These are phyloP conservation scores for Loxodonta africana DNA, from an alignment of 2,113 vertebrate genomes.

Conservation along the genomic window DNA sequence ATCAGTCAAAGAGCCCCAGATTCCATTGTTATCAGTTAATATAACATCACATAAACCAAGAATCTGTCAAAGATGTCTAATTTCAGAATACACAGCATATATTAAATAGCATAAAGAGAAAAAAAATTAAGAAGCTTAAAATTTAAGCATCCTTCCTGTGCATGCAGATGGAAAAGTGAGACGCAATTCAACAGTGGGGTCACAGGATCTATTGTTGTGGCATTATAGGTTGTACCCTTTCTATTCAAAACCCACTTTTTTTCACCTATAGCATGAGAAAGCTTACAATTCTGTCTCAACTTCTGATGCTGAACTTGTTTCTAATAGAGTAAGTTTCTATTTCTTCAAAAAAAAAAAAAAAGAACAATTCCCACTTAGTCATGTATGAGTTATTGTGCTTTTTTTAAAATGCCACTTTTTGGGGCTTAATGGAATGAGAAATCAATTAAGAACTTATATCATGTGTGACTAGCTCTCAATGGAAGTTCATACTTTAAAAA, in stretches of 20 bases:
- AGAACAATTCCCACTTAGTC: conserved; percentile 42
- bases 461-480: not conserved
- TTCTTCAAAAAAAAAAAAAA: conserved; percentile 54
- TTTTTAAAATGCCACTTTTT: not conserved
- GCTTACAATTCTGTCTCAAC: not conserved
- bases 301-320: conserved; percentile 32
- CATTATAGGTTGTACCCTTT: conserved; percentile 50
- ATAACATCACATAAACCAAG: not conserved
- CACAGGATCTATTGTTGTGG: conserved; percentile 7
- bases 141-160: not conserved
- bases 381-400: conserved; percentile 23
- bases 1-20: not conserved
- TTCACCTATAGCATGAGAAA: conserved; percentile 24
- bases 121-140: not conserved
- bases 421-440: conserved; percentile 12
- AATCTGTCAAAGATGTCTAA: not conserved
- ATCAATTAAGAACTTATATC: conserved; percentile 16
- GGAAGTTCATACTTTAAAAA: not conserved
- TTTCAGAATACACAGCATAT: not conserved
- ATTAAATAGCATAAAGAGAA: not conserved
- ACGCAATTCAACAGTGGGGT: conserved; percentile 61
- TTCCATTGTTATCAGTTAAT: not conserved
- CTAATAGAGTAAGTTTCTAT: conserved; percentile 48
- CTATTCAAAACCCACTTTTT: conserved; percentile 1
- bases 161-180: conserved; percentile 18